Percentiles rank a stretch among this genome's conserved stretches.
Conservation (phyloP, 2,113 vertebrate species). For the Mugil cephalus region DNA sequence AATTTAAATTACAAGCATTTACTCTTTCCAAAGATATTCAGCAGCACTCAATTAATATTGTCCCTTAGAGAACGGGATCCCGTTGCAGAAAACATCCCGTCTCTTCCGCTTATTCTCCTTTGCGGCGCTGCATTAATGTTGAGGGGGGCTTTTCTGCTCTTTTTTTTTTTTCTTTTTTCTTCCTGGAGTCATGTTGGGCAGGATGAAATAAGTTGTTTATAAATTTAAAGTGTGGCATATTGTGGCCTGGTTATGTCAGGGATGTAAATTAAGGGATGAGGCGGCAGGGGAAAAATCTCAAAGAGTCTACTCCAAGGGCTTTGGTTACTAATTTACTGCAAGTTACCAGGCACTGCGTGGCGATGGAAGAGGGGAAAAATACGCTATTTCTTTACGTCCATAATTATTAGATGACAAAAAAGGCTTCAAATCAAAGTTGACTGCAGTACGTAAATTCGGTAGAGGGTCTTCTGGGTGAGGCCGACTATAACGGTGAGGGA, state of each 20-base stretch:
- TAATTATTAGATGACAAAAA: constrained; percentile 31
- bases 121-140: not conserved
- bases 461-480: constrained; percentile 37
- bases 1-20: constrained; percentile 57
- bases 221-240: constrained; percentile 10
- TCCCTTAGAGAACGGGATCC: constrained; percentile 13
- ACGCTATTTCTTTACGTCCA: constrained; percentile 7
- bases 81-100: not conserved
- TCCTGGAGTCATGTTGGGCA: not conserved
- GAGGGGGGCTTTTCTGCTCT: not conserved
- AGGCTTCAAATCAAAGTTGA: constrained; percentile 23
- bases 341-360: not conserved
- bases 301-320: not conserved
- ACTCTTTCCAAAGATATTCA: constrained; percentile 50
- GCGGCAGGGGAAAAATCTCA: not conserved
- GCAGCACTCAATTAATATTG: constrained; percentile 20
- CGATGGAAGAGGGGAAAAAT: not conserved
- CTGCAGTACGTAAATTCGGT: constrained; percentile 24
- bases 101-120: not conserved
- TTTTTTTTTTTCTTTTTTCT: not conserved
- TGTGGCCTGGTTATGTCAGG: constrained; percentile 49
- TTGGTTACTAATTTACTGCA: constrained; percentile 8
- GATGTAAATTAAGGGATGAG: constrained; percentile 10
- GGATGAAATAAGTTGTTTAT: constrained; percentile 24
- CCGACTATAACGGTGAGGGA: constrained; percentile 77